These are phyloP conservation scores for Coregonus sp. DNA, from an alignment of 2,797 vertebrate species.

Conservation along the genomic window DNA sequence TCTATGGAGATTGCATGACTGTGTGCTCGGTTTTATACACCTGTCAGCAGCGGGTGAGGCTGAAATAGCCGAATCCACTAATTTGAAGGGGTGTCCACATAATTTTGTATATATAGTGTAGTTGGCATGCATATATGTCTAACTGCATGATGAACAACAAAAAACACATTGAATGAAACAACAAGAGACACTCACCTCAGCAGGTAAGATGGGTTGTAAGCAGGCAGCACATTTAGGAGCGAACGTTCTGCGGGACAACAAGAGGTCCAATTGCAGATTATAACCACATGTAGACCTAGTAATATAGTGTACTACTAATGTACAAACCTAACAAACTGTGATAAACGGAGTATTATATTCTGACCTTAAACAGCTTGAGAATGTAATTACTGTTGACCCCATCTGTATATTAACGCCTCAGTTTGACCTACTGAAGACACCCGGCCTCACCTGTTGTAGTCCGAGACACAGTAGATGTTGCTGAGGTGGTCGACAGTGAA, in stretches of 20 bases:
- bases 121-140: not conserved
- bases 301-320: not conserved
- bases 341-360: not conserved
- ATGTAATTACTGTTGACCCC: not conserved
- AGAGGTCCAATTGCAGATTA: not conserved
- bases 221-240: conserved; percentile 89
- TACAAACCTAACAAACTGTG: not conserved
- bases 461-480: conserved; percentile 87
- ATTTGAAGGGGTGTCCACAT: not conserved
- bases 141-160: not conserved
- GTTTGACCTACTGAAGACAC: conserved; percentile 21
- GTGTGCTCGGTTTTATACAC: no score
- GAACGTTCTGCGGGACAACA: conserved; percentile 76
- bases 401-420: not conserved
- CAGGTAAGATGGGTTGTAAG: conserved; percentile 85
- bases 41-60: no score
- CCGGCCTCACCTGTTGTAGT: conserved; percentile 84
- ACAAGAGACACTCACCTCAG: conserved; percentile 75
- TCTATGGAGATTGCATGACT: no score
- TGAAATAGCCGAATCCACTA: no score
- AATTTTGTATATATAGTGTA: no score
- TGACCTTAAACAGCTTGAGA: not conserved
- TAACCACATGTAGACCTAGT: not conserved
- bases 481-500: conserved; percentile 90
- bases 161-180: not conserved